Conservation (phyloP, 2,113 vertebrate species). For the Spermophilus dauricus region DNA sequence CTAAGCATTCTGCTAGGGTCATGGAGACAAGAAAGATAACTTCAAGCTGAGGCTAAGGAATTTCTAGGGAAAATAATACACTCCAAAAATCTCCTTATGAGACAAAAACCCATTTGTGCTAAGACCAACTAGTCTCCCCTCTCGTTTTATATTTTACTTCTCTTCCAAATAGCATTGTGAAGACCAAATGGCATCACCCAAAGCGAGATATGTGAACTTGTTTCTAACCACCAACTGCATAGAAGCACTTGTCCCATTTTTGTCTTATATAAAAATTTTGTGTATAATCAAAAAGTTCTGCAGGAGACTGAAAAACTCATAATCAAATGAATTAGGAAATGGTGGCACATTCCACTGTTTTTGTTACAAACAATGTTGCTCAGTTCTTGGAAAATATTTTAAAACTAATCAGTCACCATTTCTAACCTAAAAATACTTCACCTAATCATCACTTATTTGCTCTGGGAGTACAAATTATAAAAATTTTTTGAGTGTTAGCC, state of each 20-base stretch:
- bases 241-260: neutral
- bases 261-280: neutral
- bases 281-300: neutral
- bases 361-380: slow-evolving; percentile 43
- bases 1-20: neutral
- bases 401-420: neutral
- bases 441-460: slow-evolving; percentile 31
- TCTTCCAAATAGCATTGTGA: slow-evolving; percentile 21
- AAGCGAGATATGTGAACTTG: neutral
- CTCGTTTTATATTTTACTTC: slow-evolving; percentile 25
- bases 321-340: neutral
- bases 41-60: neutral
- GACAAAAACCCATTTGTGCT: slow-evolving; percentile 9
- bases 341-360: neutral
- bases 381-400: slow-evolving; percentile 52
- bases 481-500: neutral
- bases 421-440: slow-evolving; percentile 25
- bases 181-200: neutral
- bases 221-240: neutral
- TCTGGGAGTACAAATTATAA: slow-evolving; percentile 38
- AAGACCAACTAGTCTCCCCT: neutral
- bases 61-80: neutral
- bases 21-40: neutral
- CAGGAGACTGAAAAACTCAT: neutral
- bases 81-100: neutral